Conservation (phyloP, 2,888 invertebrate genomes). For the Stenolophus ochropezus region DNA sequence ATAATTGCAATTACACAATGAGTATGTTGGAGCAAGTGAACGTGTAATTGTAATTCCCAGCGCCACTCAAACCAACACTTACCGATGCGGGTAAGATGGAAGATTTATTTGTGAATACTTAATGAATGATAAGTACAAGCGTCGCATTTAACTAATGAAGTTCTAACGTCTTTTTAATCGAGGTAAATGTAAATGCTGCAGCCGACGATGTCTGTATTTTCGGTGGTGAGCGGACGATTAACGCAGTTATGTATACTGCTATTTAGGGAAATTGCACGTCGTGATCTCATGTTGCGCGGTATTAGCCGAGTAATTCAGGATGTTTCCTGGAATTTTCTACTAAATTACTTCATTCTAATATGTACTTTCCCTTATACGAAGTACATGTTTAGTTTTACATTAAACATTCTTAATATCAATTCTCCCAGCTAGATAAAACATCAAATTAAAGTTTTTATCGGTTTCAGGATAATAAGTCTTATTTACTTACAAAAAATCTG, state of each 20-base stretch:
- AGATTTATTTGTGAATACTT: conserved; percentile 38
- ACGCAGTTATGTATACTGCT: conserved; percentile 27
- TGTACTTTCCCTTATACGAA: background rate
- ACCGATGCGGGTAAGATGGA: conserved; percentile 9
- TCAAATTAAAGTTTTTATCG: too few relatives aligned
- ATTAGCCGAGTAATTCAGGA: conserved; percentile 14
- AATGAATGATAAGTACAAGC: conserved; percentile 45
- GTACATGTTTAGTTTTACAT: background rate
- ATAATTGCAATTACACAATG: background rate
- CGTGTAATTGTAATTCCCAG: conserved; percentile 1
- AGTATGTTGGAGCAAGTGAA: conserved; percentile 1
- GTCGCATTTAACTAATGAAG: conserved; percentile 56
- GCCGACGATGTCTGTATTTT: conserved; percentile 47
- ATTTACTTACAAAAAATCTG: too few relatives aligned
- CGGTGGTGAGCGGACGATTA: conserved; percentile 29
- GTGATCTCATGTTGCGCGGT: conserved; percentile 33
- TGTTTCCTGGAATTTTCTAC: conserved; percentile 10
- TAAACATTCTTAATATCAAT: background rate
- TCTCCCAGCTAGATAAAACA: too few relatives aligned
- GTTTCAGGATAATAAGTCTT: too few relatives aligned
- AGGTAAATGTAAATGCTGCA: conserved; percentile 41
- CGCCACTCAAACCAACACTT: background rate
- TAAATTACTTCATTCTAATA: background rate
- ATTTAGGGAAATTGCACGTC: conserved; percentile 51
- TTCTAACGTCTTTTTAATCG: conserved; percentile 60